Base-by-base conservation (phyloP, 2,888 invertebrate species). In the Tortricodes alternella region DNA sequence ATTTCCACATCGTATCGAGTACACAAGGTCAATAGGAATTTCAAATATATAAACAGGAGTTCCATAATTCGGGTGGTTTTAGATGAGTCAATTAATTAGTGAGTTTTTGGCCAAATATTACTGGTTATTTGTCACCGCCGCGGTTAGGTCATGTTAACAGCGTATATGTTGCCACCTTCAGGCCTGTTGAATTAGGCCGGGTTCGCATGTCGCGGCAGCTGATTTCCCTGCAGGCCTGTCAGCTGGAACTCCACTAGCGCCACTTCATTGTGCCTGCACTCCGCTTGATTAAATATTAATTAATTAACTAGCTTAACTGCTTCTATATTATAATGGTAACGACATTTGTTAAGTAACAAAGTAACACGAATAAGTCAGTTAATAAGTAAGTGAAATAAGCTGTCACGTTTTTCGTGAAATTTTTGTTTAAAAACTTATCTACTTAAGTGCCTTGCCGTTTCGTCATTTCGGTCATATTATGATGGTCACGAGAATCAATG, bases 221-320 rank as follows among this genome's bases (percentile, higher is more conserved):
- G 84, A 85, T 85, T 85, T 85, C 85, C 85, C 84, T 52, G 60
- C 66, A 76, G 85, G 63, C 77, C 65, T 67, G 75, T 75, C 78
- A 76, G 81, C 66, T 61, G 67, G 68, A 71, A 75, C 74, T 72
- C 67, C 73, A 71, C 70, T 76, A 73, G 71, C 70, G 77, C 80
- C 80, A 84, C 81, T 84, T 75, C 66, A 74, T 70, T 71, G 50
- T 43, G 37, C n/a, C 53, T 78, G 80, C 80, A 84, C 81, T 85
- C 74, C 65, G 74, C 70, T 71, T 83, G 77, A 84, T 84, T 82
- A 83, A 82, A 80, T 67, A 77, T 82, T 77, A 70, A 82, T 71
- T 72, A 68, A 65, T 77, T 76, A 78, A n/a, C n/a, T n/a, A n/a
- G n/a, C n/a, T n/a, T n/a, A n/a, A n/a, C 49, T 27, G 39, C 46